These are phyloP conservation scores for Pristionchus entomophagus DNA, from an alignment of 2,888 invertebrate species.

Conservation along the genomic window DNA sequence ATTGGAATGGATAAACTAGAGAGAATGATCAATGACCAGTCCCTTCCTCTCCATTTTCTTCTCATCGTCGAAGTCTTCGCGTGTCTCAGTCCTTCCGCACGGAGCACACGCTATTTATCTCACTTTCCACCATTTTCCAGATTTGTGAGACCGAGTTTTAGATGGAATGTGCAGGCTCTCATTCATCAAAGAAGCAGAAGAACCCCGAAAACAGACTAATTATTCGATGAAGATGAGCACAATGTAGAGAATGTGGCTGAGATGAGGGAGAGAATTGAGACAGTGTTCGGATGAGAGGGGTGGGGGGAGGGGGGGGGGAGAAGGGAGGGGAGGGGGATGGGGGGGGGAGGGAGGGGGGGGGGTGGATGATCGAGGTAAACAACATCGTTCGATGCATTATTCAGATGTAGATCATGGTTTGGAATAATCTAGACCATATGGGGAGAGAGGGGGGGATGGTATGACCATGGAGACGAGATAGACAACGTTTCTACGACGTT, in stretches of 20 bases:
- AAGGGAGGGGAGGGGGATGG: neutral
- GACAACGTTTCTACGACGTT: too few species aligned
- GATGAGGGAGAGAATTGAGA: neutral
- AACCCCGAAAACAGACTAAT: constrained; percentile 21
- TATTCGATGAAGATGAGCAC: constrained; percentile 21
- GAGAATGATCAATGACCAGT: neutral
- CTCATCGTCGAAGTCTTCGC: neutral
- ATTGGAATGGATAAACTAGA: neutral
- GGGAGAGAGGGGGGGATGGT: too few species aligned
- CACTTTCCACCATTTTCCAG: neutral
- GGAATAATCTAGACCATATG: too few species aligned
- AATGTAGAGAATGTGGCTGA: neutral
- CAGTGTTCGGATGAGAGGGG: neutral
- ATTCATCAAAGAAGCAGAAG: too few species aligned
- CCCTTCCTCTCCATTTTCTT: neutral
- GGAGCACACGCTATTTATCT: neutral
- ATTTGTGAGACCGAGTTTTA: too few species aligned
- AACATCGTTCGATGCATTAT: neutral
- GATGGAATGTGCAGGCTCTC: too few species aligned
- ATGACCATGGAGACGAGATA: too few species aligned
- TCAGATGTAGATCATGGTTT: neutral
- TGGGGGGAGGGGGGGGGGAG: neutral
- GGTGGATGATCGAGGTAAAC: too few species aligned
- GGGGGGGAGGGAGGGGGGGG: neutral
- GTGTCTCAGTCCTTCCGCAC: neutral